Conservation (phyloP, 2,113 vertebrate genomes). For the Morone chrysops region DNA sequence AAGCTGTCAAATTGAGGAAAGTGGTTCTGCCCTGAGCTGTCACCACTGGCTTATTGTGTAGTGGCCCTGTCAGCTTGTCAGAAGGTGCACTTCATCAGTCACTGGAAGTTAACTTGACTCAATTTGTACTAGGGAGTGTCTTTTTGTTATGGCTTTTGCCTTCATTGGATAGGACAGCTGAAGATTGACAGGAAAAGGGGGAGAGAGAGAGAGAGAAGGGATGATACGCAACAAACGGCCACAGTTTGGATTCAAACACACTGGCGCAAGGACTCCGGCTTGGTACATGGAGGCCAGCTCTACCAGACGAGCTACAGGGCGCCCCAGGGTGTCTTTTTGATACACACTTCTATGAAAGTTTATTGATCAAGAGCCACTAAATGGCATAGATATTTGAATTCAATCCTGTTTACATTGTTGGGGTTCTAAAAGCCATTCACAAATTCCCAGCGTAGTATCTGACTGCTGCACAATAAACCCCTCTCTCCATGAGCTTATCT, state of each 20-base stretch:
- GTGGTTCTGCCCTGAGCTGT: not conserved
- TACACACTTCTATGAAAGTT: not conserved
- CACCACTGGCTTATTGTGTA: conserved; percentile 6
- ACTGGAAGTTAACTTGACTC: conserved; percentile 1
- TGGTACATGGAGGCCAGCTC: too few relatives aligned
- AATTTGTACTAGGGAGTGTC: too few relatives aligned
- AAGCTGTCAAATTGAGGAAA: conserved; percentile 19
- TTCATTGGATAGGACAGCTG: too few relatives aligned
- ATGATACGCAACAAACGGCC: too few relatives aligned
- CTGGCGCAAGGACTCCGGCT: too few relatives aligned
- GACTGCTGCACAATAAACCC: conserved; percentile 8
- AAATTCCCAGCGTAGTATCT: conserved; percentile 30
- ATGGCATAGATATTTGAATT: not conserved
- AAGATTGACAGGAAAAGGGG: too few relatives aligned
- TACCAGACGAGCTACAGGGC: too few relatives aligned
- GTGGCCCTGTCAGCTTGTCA: conserved; percentile 14
- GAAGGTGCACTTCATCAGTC: conserved; percentile 22
- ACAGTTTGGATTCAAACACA: too few relatives aligned
- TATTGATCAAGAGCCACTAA: not conserved
- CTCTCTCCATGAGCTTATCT: conserved; percentile 20
- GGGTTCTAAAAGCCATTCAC: not conserved
- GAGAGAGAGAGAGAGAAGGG: too few relatives aligned
- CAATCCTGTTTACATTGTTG: not conserved
- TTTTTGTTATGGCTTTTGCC: too few relatives aligned
- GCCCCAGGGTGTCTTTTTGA: not conserved